A percentile compares a stretch with the other conserved stretches of the same genome.
Evolutionary conservation across 1,140 invertebrate genomes (phyloP).

Genomic region (Nymphalis io): DNA sequence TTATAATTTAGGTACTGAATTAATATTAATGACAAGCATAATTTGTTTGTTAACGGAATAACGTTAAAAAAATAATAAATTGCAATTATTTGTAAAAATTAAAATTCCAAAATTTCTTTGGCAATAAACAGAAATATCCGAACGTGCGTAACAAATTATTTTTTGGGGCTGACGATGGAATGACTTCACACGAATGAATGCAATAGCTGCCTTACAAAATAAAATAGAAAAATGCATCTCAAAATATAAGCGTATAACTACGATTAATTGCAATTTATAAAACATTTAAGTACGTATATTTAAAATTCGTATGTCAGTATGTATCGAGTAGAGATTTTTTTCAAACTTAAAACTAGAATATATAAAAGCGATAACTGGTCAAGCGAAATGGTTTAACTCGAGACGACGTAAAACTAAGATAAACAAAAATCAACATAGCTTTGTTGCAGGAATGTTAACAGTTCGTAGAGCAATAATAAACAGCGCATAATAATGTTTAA

Average conservation of each 20-base stretch:
- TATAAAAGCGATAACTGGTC: conserved; percentile 68
- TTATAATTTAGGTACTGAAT: conserved; percentile 57
- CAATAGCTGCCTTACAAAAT: conserved; percentile 72
- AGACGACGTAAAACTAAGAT: conserved; percentile 70
- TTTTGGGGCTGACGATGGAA: conserved; percentile 61
- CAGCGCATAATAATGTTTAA: conserved; percentile 61
- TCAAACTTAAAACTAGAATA: conserved; percentile 63
- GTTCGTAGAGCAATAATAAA: conserved; percentile 72
- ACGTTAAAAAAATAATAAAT: conserved; percentile 47
- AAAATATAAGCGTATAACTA: conserved; percentile 72
- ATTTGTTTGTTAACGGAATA: conserved; percentile 39
- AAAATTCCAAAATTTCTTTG: conserved; percentile 70
- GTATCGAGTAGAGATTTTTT: conserved; percentile 52
- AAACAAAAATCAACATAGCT: conserved; percentile 78
- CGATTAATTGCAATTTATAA: conserved; percentile 59
- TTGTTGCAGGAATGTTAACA: conserved; percentile 78
- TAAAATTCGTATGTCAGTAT: conserved; percentile 64
- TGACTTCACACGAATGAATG: conserved; percentile 60
- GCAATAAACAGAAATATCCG: conserved; percentile 62
- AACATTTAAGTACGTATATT: conserved; percentile 74
- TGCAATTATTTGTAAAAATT: conserved; percentile 48
- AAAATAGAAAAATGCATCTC: conserved; percentile 70
- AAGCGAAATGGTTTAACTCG: conserved; percentile 64
- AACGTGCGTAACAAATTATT: conserved; percentile 57
- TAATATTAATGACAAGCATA: conserved; percentile 63